A percentile compares a stretch with the other conserved stretches of the same genome.
Conservation (phyloP, 2,888 invertebrate genomes). For the Mycalesis mineus region DNA sequence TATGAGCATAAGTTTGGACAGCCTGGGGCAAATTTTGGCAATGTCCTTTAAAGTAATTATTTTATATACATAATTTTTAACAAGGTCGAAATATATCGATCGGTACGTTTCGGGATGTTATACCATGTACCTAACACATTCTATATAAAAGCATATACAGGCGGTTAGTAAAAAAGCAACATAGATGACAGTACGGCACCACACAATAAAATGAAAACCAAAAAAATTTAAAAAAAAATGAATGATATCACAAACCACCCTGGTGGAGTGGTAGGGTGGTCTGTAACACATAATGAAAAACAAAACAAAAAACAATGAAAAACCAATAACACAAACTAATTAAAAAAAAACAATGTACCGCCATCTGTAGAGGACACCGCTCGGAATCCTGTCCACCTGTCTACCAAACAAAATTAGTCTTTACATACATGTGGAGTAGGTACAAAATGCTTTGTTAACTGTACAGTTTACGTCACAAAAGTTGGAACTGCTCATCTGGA, state of each 20-base stretch:
- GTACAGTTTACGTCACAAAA: neutral
- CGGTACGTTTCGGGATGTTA: too few species aligned
- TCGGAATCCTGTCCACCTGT: conserved; percentile 64
- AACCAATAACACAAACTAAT: conserved; percentile 34
- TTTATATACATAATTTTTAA: too few species aligned
- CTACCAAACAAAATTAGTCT: conserved; percentile 58
- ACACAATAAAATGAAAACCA: neutral
- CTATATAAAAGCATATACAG: too few species aligned
- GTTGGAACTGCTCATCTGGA: neutral
- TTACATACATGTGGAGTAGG: neutral
- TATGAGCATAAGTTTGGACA: too few species aligned
- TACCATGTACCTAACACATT: too few species aligned
- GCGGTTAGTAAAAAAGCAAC: conserved; percentile 12
- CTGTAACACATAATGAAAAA: neutral
- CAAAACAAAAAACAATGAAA: conserved; percentile 20
- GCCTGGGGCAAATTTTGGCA: too few species aligned
- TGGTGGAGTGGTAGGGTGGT: neutral
- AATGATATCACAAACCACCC: neutral
- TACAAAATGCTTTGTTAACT: neutral
- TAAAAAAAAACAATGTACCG: conserved; percentile 52
- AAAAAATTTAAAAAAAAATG: neutral
- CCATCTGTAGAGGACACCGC: conserved; percentile 56
- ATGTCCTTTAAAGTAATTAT: too few species aligned
- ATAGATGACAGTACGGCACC: conserved; percentile 23
- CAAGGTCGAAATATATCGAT: too few species aligned